Evolutionary conservation across 2,797 vertebrate species (phyloP).

Genomic region (Dicrostonyx torquatus): DNA sequence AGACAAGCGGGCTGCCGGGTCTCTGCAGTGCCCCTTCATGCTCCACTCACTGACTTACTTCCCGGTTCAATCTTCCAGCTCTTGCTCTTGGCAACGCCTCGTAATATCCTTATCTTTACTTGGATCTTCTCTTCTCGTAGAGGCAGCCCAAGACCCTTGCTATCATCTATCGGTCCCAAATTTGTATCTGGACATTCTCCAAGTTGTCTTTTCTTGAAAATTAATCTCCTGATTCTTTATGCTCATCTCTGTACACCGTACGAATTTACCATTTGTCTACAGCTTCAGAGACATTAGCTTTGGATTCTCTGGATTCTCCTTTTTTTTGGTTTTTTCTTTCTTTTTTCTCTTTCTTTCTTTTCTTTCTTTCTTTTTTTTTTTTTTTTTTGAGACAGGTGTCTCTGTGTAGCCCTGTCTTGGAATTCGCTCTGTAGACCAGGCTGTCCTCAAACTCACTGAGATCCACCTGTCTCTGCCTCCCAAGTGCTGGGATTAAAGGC

Average conservation of each 20-base stretch:
- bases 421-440: no score
- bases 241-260: not conserved
- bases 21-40: not conserved
- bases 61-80: not conserved
- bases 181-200: not conserved
- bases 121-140: constrained; percentile 31
- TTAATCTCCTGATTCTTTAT: constrained; percentile 28
- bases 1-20: not conserved
- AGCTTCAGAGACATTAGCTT: not conserved
- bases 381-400: no score
- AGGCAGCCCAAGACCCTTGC: not conserved
- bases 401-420: no score
- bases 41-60: not conserved
- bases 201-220: constrained; percentile 33
- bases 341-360: no score
- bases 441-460: no score
- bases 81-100: constrained; percentile 16
- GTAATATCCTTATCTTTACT: not conserved
- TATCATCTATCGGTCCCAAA: not conserved
- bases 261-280: not conserved
- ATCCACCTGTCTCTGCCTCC: no score
- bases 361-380: no score
- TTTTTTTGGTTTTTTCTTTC: no score
- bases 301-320: not conserved
- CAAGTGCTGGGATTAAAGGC: no score